A percentile compares a stretch with the other conserved stretches of the same genome.
These are phyloP conservation scores for Brachionus manjavacas DNA, from an alignment of 1,140 invertebrate genomes.

Conservation along the genomic window DNA sequence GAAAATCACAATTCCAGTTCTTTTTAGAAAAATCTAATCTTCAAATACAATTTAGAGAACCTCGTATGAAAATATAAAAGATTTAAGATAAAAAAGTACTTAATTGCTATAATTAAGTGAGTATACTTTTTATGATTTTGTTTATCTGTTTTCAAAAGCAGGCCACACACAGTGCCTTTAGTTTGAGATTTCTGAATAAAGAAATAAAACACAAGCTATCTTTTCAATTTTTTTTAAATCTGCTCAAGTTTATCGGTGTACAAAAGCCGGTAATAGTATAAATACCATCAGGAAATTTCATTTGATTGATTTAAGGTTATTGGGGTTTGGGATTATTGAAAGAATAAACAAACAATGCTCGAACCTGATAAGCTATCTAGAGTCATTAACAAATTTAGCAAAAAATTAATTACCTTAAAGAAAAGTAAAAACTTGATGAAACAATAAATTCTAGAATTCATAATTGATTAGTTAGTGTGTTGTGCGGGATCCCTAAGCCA, in stretches of 20 bases:
- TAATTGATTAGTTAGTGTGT: not conserved
- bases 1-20: not conserved
- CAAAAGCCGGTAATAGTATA: not conserved
- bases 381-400: conserved; percentile 9
- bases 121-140: not conserved
- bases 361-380: not conserved
- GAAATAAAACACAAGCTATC: not conserved
- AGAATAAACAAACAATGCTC: not conserved
- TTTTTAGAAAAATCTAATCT: not conserved
- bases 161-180: not conserved
- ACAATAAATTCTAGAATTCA: not conserved
- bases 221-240: not conserved
- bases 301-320: conserved; percentile 14
- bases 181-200: not conserved
- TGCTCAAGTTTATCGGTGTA: not conserved
- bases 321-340: not conserved
- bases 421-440: conserved; percentile 12
- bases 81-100: not conserved
- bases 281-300: not conserved
- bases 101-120: not conserved
- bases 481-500: not conserved
- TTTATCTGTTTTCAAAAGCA: not conserved
- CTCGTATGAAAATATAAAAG: not conserved
- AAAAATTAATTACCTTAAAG: not conserved
- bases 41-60: not conserved